Percentiles rank a stretch among this genome's conserved stretches.
Evolutionary conservation across 2,113 vertebrate genomes (phyloP).

Genomic region (Aix galericulata): DNA sequence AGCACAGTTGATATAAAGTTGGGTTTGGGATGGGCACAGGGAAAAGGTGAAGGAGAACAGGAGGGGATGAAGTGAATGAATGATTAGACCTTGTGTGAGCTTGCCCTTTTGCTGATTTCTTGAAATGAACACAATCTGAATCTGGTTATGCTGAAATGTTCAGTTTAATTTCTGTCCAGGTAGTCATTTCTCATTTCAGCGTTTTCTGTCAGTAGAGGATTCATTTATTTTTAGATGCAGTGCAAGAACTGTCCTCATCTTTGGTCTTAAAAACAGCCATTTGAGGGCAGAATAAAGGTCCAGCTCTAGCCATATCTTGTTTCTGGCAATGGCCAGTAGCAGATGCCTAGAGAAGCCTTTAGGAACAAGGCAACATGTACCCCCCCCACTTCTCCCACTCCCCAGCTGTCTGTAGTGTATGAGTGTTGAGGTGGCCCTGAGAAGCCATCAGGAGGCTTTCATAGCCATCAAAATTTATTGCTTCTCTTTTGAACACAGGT

Average conservation of each 20-base stretch:
- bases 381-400: not conserved
- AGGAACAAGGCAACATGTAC: not conserved
- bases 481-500: not conserved
- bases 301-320: not conserved
- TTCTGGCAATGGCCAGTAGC: not conserved
- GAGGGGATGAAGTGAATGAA: not conserved
- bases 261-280: conserved; percentile 26
- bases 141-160: not conserved
- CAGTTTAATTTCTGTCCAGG: not conserved
- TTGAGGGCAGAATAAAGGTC: not conserved
- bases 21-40: not conserved
- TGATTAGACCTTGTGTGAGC: not conserved
- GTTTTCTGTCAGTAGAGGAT: not conserved
- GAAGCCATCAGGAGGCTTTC: not conserved
- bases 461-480: not conserved
- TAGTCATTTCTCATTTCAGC: conserved; percentile 20
- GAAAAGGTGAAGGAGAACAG: not conserved
- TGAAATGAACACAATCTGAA: not conserved
- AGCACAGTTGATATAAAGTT: not conserved
- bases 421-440: not conserved
- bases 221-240: conserved; percentile 20
- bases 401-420: not conserved
- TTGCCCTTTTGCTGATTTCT: not conserved
- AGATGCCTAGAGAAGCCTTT: not conserved
- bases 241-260: not conserved